Percentiles rank a stretch among this genome's conserved stretches.
Evolutionary conservation across 2,888 invertebrate species (phyloP).

Genomic region (Megastigmus dorsalis): DNA sequence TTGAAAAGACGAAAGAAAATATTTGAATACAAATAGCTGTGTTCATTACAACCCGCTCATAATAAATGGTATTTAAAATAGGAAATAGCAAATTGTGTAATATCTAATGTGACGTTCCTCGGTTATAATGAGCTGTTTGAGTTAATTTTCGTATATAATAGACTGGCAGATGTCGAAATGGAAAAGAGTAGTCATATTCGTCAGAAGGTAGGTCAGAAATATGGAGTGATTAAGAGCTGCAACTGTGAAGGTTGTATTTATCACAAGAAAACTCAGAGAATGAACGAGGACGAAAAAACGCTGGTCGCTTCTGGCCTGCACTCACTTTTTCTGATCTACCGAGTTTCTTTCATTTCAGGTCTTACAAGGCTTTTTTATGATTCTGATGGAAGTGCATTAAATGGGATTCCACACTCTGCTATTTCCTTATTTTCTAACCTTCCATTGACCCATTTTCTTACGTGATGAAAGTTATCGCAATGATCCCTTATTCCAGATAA

Average conservation of each 20-base stretch:
- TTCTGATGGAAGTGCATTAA: constrained; percentile 10
- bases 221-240: constrained; percentile 5
- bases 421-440: not conserved
- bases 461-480: not conserved
- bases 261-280: constrained; percentile 4
- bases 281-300: constrained; percentile 18
- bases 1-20: too few relatives aligned
- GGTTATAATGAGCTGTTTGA: not conserved
- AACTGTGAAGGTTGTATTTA: not conserved
- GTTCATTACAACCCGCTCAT: too few relatives aligned
- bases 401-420: not conserved
- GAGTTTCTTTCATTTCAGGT: constrained; percentile 1
- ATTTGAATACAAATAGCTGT: too few relatives aligned
- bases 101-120: too few relatives aligned
- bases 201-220: not conserved
- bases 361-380: not conserved
- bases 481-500: not conserved
- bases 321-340: not conserved
- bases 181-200: not conserved
- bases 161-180: not conserved
- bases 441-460: not conserved
- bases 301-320: constrained; percentile 2
- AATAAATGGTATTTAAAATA: too few relatives aligned
- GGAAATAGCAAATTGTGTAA: too few relatives aligned
- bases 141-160: not conserved